Conservation (phyloP, 1,140 invertebrate species). For the Trichonephila inaurata region DNA sequence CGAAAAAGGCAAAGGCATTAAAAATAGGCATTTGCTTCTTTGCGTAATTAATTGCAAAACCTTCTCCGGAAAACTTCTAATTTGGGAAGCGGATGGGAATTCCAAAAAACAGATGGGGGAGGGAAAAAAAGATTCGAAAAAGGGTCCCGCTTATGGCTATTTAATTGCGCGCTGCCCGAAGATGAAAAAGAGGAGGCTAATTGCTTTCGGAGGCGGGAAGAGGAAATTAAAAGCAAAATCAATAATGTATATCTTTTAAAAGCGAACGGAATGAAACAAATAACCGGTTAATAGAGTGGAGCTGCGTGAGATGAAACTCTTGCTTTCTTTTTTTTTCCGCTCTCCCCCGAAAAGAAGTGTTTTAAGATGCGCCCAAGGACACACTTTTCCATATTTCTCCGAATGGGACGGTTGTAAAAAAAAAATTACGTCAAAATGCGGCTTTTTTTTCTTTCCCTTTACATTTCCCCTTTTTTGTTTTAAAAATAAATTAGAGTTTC, state of each 20-base stretch:
- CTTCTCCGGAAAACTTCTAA: constrained; percentile 13
- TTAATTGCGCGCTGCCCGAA: constrained; percentile 63
- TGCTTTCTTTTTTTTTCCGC: background rate
- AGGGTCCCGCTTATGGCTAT: constrained; percentile 74
- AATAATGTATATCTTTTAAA: constrained; percentile 76
- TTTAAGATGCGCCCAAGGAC: background rate
- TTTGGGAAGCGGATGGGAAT: constrained; percentile 22
- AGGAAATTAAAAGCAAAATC: constrained; percentile 73
- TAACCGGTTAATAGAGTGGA: constrained; percentile 70
- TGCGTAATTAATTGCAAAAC: constrained; percentile 40
- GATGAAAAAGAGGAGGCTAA: constrained; percentile 55
- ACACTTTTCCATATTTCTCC: background rate
- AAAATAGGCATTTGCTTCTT: constrained; percentile 66
- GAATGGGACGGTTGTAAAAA: no score
- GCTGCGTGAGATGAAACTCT: constrained; percentile 17
- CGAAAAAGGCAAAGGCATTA: constrained; percentile 15
- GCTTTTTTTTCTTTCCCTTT: no score
- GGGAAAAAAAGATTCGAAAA: constrained; percentile 65
- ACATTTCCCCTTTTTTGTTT: no score
- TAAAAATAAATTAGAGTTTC: no score
- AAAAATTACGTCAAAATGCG: no score
- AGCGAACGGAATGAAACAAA: constrained; percentile 67
- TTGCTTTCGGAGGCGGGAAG: constrained; percentile 65
- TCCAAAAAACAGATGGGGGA: background rate
- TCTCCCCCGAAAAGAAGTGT: background rate